phyloP scores from a whole-genome alignment of 2,113 vertebrate genomes.

The Cinclus cinclus region DNA sequence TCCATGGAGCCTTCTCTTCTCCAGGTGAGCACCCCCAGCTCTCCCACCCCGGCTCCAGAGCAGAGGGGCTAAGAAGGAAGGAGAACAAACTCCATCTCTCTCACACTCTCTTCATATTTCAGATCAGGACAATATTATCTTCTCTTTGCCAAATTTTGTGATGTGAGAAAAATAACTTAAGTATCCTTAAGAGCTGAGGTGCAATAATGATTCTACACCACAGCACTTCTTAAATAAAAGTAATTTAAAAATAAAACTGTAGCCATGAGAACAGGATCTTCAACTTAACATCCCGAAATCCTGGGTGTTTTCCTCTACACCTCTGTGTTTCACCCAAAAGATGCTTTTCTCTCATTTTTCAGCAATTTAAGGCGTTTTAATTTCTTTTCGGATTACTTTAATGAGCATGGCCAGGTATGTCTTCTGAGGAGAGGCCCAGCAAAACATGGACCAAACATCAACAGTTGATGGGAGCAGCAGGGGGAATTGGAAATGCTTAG shows the following conservation, averaged over 20 bases:
- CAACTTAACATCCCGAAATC: neutral
- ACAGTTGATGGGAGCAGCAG: neutral
- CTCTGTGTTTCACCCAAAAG: neutral
- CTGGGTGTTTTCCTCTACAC: neutral
- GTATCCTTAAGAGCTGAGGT: constrained; percentile 9
- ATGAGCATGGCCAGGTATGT: neutral
- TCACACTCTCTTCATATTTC: neutral
- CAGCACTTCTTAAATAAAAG: constrained; percentile 11
- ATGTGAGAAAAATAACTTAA: constrained; percentile 32
- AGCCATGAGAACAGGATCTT: constrained; percentile 47
- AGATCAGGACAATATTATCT: constrained; percentile 12
- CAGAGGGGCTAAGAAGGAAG: neutral
- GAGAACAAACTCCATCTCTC: neutral
- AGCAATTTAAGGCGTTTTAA: neutral
- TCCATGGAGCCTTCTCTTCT: neutral
- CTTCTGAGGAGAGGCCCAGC: neutral
- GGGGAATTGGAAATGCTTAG: neutral
- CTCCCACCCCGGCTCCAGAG: neutral
- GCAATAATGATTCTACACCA: neutral
- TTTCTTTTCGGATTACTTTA: neutral
- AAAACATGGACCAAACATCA: neutral
- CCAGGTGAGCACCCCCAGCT: neutral
- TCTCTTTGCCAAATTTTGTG: neutral
- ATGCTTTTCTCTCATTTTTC: neutral
- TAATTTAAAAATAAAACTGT: constrained; percentile 61